Evolutionary conservation across 2,113 vertebrate genomes (phyloP).

Genomic region (Platysteira castanea): DNA sequence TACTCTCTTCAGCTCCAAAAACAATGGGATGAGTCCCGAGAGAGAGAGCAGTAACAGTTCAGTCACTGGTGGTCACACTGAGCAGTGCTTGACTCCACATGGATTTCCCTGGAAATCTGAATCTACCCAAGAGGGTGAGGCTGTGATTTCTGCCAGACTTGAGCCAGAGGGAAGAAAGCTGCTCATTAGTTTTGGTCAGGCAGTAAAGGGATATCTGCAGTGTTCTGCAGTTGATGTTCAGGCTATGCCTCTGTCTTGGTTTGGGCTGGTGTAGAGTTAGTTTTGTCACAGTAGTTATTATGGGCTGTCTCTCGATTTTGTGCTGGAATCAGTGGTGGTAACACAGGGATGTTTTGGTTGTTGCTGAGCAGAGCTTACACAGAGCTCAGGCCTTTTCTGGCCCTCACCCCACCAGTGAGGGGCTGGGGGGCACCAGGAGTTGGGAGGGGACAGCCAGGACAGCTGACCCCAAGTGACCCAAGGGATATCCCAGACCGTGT

Average conservation of each 20-base stretch:
- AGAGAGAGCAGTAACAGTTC: neutral
- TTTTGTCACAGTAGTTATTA: neutral
- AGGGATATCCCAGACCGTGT: neutral
- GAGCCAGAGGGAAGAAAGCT: neutral
- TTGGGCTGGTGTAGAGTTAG: neutral
- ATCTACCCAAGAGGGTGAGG: neutral
- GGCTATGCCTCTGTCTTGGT: neutral
- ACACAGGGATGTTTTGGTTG: neutral
- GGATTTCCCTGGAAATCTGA: neutral
- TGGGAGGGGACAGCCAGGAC: neutral
- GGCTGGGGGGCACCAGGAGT: neutral
- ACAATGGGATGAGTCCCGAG: neutral
- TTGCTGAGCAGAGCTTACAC: neutral
- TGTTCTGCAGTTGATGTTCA: neutral
- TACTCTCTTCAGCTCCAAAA: neutral
- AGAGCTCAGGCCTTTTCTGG: neutral
- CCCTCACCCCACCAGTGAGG: neutral
- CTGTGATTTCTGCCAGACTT: neutral
- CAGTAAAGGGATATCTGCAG: neutral
- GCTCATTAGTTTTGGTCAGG: neutral
- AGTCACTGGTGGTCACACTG: neutral
- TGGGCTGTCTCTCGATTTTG: neutral
- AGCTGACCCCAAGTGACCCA: neutral
- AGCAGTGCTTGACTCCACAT: neutral
- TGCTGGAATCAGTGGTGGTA: neutral